Percentiles rank a stretch among this genome's conserved stretches.
phyloP scores from a whole-genome alignment of 1,140 invertebrate genomes.

The Meloidogyne chitwoodi region DNA sequence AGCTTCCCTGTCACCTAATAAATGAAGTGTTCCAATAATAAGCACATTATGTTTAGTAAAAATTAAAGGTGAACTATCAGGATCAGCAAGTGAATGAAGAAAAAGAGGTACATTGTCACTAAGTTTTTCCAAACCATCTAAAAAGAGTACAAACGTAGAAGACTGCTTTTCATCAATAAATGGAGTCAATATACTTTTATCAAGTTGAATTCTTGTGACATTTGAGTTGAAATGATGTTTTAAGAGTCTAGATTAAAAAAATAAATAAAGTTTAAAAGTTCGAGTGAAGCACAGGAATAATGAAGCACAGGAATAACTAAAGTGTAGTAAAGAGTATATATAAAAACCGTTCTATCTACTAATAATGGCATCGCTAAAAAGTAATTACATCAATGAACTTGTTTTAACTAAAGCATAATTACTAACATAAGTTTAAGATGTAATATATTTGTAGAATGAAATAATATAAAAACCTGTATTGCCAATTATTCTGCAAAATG shows the following conservation, averaged over 20 bases:
- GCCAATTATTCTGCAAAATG: background rate
- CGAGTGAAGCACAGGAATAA: too few relatives aligned
- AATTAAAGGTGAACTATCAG: conserved; percentile 10
- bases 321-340: too few relatives aligned
- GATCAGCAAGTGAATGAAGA: conserved; percentile 11
- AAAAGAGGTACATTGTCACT: conserved; percentile 5
- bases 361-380: too few relatives aligned
- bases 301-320: too few relatives aligned
- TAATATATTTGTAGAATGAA: too few relatives aligned
- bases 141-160: background rate
- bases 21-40: background rate
- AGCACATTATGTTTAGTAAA: conserved; percentile 10
- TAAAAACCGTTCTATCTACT: too few relatives aligned
- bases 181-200: background rate
- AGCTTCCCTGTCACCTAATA: background rate
- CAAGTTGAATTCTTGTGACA: background rate
- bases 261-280: too few relatives aligned
- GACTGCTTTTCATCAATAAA: background rate
- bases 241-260: background rate
- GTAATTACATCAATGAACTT: too few relatives aligned
- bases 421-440: too few relatives aligned
- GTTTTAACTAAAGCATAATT: too few relatives aligned
- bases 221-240: background rate
- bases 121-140: background rate
- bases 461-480: background rate